Percentiles rank a stretch among this genome's conserved stretches.
phyloP scores from a whole-genome alignment of 2,113 vertebrate genomes.

The Calcarius ornatus region DNA sequence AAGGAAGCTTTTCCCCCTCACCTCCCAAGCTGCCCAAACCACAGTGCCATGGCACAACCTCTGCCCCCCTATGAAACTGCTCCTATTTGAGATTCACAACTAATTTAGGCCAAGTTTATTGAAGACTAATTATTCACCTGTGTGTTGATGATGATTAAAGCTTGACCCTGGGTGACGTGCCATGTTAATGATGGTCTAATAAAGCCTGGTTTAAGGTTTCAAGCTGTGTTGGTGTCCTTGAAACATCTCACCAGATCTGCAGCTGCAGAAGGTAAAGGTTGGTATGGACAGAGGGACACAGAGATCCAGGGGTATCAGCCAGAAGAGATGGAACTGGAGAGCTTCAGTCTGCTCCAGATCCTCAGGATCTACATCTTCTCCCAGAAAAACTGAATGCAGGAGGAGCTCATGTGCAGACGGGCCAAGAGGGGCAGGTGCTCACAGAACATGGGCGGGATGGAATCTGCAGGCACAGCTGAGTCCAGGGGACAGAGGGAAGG shows the following conservation, averaged over 20 bases:
- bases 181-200: not conserved
- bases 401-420: not conserved
- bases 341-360: not conserved
- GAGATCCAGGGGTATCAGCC: not conserved
- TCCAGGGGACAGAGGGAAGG: not conserved
- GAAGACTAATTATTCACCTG: not conserved
- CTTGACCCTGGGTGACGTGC: rapidly evolving
- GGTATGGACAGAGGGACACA: not conserved
- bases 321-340: not conserved
- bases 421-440: not conserved
- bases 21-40: not conserved
- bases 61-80: not conserved
- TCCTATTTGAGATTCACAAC: rapidly evolving
- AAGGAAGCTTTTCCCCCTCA: not conserved
- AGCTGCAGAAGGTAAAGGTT: not conserved
- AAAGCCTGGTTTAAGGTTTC: not conserved
- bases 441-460: rapidly evolving
- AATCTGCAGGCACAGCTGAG: not conserved
- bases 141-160: not conserved
- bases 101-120: not conserved
- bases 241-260: too few species aligned
- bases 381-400: not conserved
- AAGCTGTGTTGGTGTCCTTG: not conserved
- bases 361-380: not conserved
- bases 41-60: not conserved